Evolutionary conservation across 2,113 vertebrate genomes (phyloP), one percentile per base, ranked within the genome.

Genomic region (Zingel zingel): DNA sequence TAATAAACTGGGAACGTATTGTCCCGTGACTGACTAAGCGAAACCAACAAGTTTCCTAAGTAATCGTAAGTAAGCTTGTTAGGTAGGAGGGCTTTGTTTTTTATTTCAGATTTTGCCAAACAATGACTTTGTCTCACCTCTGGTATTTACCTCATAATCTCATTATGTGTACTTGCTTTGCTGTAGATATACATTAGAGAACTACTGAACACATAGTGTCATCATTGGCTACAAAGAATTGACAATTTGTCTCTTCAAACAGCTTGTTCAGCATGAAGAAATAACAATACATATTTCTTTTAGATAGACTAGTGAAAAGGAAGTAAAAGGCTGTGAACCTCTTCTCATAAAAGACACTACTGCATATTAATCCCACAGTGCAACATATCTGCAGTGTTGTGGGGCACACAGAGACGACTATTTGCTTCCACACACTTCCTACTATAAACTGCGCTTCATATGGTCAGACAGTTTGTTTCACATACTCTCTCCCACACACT

Each of bases 391-490:
- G 18, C 53, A 66, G 27, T 56, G 9, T 21, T 18, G 18, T 30
- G 2, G 21, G 3, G 23, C 23, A 25, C 36, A 23, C 23, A 23
- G 33, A 25, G 33, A 71, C 4, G 39, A 50, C 39, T 8, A 45
- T 45, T 45, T 0, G 21, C 39, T 16, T 48, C 62, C 6, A 1
- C 19, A 43, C 36, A 64, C 11, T 63, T 63, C 63, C n/a, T 23
- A 47, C 43, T 10, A 25, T 48, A 48, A 27, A 66, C 43, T 16
- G 15, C 23, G 5, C 43, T 48, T 27, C 45, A 27, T 66, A 25
- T 5, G 23, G n/a, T 48, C 7, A 30, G 5, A 63, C 77, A 69
- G 11, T 81, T 74, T 77, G 66, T 82, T 76, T 80, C 74, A 61
- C 64, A 81, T 62, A 39, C 50, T 51, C 39, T 27, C 33, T 7